Evolutionary conservation across 2,888 invertebrate species (phyloP), one percentile per base, ranked within the genome.

Genomic region (Hoplodrina blanda): DNA sequence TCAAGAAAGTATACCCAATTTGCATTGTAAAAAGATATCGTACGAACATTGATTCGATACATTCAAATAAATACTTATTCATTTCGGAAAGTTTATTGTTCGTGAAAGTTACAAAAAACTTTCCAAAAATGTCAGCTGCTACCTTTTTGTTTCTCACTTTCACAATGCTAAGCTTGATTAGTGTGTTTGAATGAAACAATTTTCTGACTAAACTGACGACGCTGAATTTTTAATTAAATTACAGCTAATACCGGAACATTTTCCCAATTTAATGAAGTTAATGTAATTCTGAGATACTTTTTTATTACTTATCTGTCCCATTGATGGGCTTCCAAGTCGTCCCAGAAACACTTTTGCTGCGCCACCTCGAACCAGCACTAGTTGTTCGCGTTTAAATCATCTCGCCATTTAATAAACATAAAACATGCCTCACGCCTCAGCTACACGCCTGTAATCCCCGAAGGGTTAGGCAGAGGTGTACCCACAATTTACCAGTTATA

Each of bases 101-200:
- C 11, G 69, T 71, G 79, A 76, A 84, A 82, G 82, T 70, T 50
- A 55, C 70, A 15, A 62, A 59, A 69, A 62, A 65, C 67, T 73
- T 84, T 76, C 73, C 64, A 69, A 66, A 78, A 76, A 30, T 44
- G 60, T 61, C 65, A 52, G 63, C 19, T 7, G 55, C 17, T 56
- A 52, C 56, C 46, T 53, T 63, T 63, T 68, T 62, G 55, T 68
- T 61, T 57, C 46, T 49, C 44, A 60, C 82, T 84, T 82, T 82
- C 70, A 53, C 68, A 64, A 62, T 64, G 50, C 50, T 59, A 76
- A 46, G 76, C 67, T 76, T 79, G 69, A 76, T 84, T 73, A 75
- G 67, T 49, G 44, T 64, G 33, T 69, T 49, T 37, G 37, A 59
- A 50, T n/a, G 64, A 56, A 79, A 63, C 61, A 52, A 53, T 64